Base-by-base conservation (phyloP, 64 coral and sea anemone species). In the Acropora yongei region DNA sequence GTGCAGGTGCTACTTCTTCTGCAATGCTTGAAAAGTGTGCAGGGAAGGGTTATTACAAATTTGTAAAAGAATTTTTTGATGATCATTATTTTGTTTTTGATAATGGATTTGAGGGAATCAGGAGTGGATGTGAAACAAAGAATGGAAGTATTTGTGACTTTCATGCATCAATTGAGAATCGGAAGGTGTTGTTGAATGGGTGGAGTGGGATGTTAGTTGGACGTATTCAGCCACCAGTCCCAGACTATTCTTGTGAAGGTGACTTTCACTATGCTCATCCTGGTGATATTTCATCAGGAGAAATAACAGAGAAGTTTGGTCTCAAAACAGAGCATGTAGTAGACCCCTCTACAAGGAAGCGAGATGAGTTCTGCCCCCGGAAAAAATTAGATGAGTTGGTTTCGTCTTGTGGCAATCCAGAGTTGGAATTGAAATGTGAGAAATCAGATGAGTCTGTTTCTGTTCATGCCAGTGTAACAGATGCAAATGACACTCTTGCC, bases 31-130 rank as follows among this genome's bases (percentile, higher is more conserved):
- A 86, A 14, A 77, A 92, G 4, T 86, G 90, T 92, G 90, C 90
- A 58, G 69, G 42, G n/a, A 91, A 76, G 51, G 80, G 13, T 11
- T 85, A 92, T 19, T 77, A 65, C 53, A 84, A 76, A 78, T 92
- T 92, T 92, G 90, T 55, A 55, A 55, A 55, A 55, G 1, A 55
- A 55, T 92, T 92, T 16, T 92, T 92, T 65, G 41, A 51, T n/a
- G 30, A 77, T 7, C 90, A 92, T 77, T 92, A 85, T 57, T 45
- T n/a, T 55, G 11, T 92, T 1, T 92, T 75, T 76, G 90, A 92
- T 42, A 92, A 86, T 85, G 90, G 90, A 19, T 92, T 77, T 77
- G 72, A 85, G 57, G 90, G 90, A 18, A 92, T 92, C 14, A 76
- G 90, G 51, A 48, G 82, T 85, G 90, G 90, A 9, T 92, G 90